phyloP scores from a whole-genome alignment of 1,140 invertebrate species.

The Tenebrio molitor region DNA sequence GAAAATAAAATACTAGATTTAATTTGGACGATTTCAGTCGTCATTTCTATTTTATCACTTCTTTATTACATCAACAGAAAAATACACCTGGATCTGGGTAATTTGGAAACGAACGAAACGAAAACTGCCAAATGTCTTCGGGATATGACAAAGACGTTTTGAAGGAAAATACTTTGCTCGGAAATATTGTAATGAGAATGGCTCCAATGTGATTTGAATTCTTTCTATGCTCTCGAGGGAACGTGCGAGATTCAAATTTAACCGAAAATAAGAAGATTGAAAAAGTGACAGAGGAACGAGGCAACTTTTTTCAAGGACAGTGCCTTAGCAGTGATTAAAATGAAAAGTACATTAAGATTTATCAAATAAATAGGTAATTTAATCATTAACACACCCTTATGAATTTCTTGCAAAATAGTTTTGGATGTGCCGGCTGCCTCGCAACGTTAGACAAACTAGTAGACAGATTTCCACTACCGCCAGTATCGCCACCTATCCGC shows the following conservation, averaged over 20 bases:
- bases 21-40: not conserved
- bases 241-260: conserved; percentile 27
- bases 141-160: conserved; percentile 7
- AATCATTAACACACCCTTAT: too few relatives aligned
- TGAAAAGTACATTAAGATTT: too few relatives aligned
- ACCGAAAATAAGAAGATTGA: conserved; percentile 24
- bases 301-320: not conserved
- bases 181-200: conserved; percentile 32
- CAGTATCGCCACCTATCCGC: too few relatives aligned
- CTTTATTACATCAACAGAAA: not conserved
- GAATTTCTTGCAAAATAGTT: too few relatives aligned
- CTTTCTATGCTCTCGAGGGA: conserved; percentile 25
- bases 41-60: not conserved
- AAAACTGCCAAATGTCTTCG: conserved; percentile 10
- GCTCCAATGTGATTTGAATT: conserved; percentile 43
- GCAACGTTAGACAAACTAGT: too few relatives aligned
- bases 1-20: conserved; percentile 20
- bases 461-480: too few relatives aligned
- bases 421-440: too few relatives aligned
- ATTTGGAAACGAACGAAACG: not conserved
- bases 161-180: not conserved
- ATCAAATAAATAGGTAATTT: too few relatives aligned
- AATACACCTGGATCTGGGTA: not conserved
- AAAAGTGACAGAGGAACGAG: conserved; percentile 13
- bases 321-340: too few relatives aligned